Evolutionary conservation across 2,888 invertebrate species (phyloP).

Genomic region (Sesamia inferens): DNA sequence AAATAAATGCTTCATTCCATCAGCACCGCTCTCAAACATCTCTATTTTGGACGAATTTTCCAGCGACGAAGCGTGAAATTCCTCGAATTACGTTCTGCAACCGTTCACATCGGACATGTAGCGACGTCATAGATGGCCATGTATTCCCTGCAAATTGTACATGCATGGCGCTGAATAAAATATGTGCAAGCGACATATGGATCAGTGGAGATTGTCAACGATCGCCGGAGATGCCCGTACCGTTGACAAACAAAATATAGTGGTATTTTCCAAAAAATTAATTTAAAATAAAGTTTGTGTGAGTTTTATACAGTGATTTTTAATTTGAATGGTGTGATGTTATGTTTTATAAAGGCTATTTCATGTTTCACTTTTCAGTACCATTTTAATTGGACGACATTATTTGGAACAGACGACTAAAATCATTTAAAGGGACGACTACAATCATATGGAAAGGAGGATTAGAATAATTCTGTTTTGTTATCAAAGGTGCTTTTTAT

Average conservation of each 20-base stretch:
- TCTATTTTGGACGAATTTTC: constrained; percentile 26
- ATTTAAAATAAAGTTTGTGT: constrained; percentile 2
- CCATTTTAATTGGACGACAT: too few species aligned
- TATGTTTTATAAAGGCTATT: neutral
- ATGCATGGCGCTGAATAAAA: constrained; percentile 53
- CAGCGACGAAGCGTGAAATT: constrained; percentile 47
- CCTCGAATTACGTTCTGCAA: constrained; percentile 43
- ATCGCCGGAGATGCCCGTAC: constrained; percentile 17
- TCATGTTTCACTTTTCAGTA: neutral
- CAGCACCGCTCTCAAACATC: constrained; percentile 9
- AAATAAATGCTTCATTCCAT: constrained; percentile 5
- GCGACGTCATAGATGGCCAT: constrained; percentile 40
- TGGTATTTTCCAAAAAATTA: constrained; percentile 11
- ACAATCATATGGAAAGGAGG: too few species aligned
- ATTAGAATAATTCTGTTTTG: too few species aligned
- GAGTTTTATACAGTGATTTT: constrained; percentile 14
- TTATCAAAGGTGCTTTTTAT: too few species aligned
- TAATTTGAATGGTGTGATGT: neutral
- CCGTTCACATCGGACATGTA: constrained; percentile 24
- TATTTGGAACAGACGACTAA: too few species aligned
- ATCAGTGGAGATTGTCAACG: constrained; percentile 24
- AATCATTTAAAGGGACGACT: too few species aligned
- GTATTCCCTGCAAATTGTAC: constrained; percentile 38
- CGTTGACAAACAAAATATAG: constrained; percentile 13
- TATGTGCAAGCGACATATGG: constrained; percentile 33